Base-by-base conservation (phyloP, 2,797 vertebrate genomes). In the Perodicticus potto region DNA sequence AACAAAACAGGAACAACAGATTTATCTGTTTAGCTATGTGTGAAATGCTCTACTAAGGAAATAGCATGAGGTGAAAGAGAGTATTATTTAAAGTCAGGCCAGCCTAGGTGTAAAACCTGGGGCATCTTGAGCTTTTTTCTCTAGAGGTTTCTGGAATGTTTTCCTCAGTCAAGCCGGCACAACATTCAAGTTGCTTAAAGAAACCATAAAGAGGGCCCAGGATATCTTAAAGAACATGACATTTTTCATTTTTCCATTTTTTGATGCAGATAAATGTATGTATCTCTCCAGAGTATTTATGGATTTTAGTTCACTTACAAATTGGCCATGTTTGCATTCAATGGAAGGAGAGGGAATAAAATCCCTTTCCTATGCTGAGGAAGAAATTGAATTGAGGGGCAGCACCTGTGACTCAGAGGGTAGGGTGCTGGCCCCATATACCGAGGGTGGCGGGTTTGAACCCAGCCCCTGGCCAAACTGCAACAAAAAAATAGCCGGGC, bases 231-330 rank as follows among this genome's bases (percentile, higher is more conserved):
- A 80, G 72, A 74, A 86, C 22, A 55, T 2, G 69, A 77, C n/a
- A 45, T n/a, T 93, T 85, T 65, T 81, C 91, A 53, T 93, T 93
- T 94, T 95, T 69, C 59, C 29, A 45, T 74, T 86, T 94, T 94
- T 82, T 86, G 59, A 37, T 65, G 76, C n/a, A 88, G 57, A 53
- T 84, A 80, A 92, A 84, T 65, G 40, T 83, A 83, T 34, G n/a
- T 63, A 45, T 86, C 16, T 94, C 92, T 93, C 70, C 43, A 83
- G 88, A 86, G 84, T 86, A 74, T 70, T 86, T 73, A 29, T 43
- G 80, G 61, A 89, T 93, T 86, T 82, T 34, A 59, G n/a, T 74
- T 49, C 13, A 65, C 86, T 92, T 86, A n/a, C n/a, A n/a, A 40
- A 20, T 61, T 86, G 74, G 63, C 65, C 19, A 0, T n/a, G 17